A percentile compares a stretch with the other conserved stretches of the same genome.
These are phyloP conservation scores for Chascanopsetta lugubris DNA, from an alignment of 2,113 vertebrate genomes.

Conservation along the genomic window DNA sequence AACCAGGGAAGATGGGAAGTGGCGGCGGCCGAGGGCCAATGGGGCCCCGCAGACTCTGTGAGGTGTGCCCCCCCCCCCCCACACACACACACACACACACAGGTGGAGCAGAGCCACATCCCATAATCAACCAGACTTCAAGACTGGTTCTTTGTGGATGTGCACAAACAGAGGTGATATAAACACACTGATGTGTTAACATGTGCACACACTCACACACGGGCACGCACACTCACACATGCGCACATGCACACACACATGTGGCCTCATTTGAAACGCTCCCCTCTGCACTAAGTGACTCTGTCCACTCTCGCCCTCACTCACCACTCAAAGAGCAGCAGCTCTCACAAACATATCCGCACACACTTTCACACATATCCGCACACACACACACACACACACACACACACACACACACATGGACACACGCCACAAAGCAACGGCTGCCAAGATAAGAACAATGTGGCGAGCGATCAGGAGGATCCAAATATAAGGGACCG, in stretches of 20 bases:
- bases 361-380: slow-evolving; percentile 73
- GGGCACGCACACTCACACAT: neutral
- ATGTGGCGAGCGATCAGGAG: slow-evolving; percentile 59
- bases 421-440: slow-evolving; percentile 49
- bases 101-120: too few species aligned
- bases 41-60: slow-evolving; percentile 53
- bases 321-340: slow-evolving; percentile 58
- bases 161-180: neutral
- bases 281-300: slow-evolving; percentile 26
- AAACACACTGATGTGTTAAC: too few species aligned
- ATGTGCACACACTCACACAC: neutral
- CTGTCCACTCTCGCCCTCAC: slow-evolving; percentile 40
- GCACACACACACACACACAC: slow-evolving; percentile 57
- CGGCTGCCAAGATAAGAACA: slow-evolving; percentile 73
- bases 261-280: neutral
- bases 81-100: too few species aligned
- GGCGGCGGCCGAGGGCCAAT: slow-evolving; percentile 51
- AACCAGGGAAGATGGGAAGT: slow-evolving; percentile 51
- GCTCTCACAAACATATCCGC: slow-evolving; percentile 71
- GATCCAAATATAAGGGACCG: slow-evolving; percentile 31
- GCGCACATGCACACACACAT: neutral
- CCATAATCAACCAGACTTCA: slow-evolving; percentile 42
- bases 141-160: slow-evolving; percentile 3
- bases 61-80: slow-evolving; percentile 77
- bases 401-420: slow-evolving; percentile 59